Conservation (phyloP, 2,888 invertebrate genomes). For the Ochlodes sylvanus region DNA sequence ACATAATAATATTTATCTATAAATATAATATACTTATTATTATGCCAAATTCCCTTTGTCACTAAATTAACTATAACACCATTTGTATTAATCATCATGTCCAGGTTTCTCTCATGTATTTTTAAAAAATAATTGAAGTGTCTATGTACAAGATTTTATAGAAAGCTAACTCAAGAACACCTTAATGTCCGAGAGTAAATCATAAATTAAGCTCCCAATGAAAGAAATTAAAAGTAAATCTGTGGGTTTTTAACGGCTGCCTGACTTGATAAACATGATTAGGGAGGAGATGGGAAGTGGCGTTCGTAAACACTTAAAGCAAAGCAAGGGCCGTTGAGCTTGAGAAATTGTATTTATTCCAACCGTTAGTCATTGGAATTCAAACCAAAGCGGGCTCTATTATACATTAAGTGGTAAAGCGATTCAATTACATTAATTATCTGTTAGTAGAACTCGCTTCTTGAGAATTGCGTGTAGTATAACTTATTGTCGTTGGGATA, state of each 20-base stretch:
- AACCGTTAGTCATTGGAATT: slow-evolving; percentile 30
- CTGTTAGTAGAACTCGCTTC: slow-evolving; percentile 24
- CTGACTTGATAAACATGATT: slow-evolving; percentile 18
- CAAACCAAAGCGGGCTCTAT: slow-evolving; percentile 16
- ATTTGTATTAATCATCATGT: background rate
- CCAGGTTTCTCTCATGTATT: background rate
- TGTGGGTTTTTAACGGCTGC: slow-evolving; percentile 30
- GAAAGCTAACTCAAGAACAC: background rate
- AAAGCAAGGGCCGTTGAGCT: slow-evolving; percentile 24
- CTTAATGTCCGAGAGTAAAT: background rate
- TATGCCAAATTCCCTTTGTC: too few species aligned
- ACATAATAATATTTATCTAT: too few species aligned
- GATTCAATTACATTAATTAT: slow-evolving; percentile 33
- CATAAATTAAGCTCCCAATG: background rate
- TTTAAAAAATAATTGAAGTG: background rate
- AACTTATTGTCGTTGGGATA: slow-evolving; percentile 13
- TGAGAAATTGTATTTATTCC: slow-evolving; percentile 35
- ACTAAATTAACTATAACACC: too few species aligned
- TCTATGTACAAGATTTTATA: background rate
- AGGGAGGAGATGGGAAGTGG: slow-evolving; percentile 28
- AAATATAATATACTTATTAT: too few species aligned
- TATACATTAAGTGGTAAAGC: slow-evolving; percentile 30
- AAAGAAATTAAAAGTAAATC: slow-evolving; percentile 14
- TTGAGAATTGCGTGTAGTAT: slow-evolving; percentile 26
- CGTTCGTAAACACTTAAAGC: slow-evolving; percentile 12